Base-by-base conservation (phyloP, 2,888 invertebrate species). In the Drosophila kambysellisi region DNA sequence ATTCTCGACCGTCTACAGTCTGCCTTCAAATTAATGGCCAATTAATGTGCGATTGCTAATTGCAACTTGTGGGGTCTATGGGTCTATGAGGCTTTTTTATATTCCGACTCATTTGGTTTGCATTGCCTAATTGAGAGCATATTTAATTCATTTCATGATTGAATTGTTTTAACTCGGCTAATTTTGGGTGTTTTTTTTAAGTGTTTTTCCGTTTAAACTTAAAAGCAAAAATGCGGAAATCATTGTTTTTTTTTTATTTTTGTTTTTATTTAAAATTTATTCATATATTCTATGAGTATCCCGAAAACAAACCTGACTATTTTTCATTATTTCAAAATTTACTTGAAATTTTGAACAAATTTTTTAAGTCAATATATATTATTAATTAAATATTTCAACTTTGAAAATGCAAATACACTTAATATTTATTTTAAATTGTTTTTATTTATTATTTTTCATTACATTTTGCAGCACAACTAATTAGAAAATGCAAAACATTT, bases 41-140 rank as follows among this genome's bases (percentile, higher is more conserved):
- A 89, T 85, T 76, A 77, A 85, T 64, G 58, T 56, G 50, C 76
- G 61, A 74, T 64, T 72, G 76, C 71, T 84, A 82, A 85, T 89
- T 76, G 62, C 62, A 50, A 74, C 62, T 71, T 73, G 73, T 69
- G 66, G 30, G 74, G 48, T 66, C 67, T 61, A 20, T 41, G 52
- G 48, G 51, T 51, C 51, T 41, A 20, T 37, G 54, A 32, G 12
- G 2, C 20, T 15, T 15, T 15, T 25, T 25, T 8, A 1, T 8
- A 15, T 25, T 46, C 46, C 4, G 8, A 8, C 8, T 46, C 46
- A 57, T 64, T 67, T 67, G 54, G 50, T 65, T 76, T 66, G 48
- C 35, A 57, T 60, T 66, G 50, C 15, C 62, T 74, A 76, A 89
- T 81, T 79, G 66, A 58, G 53, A 58, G 60, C 63, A 51, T 70